A percentile compares a stretch with the other conserved stretches of the same genome.
Evolutionary conservation across 2,797 vertebrate genomes (phyloP).

Genomic region (Pipistrellus nathusii): DNA sequence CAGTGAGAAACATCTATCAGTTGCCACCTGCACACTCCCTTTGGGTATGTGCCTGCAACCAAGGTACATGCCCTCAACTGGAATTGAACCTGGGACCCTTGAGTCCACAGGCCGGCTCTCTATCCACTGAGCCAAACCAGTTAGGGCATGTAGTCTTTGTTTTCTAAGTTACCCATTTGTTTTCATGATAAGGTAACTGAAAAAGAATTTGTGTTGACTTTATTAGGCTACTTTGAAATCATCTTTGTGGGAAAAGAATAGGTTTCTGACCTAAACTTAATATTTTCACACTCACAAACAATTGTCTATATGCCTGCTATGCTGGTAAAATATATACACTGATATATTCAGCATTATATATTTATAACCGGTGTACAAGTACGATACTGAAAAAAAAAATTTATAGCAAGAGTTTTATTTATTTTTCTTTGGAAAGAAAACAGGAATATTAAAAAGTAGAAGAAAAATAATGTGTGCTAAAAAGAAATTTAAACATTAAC

Average conservation of each 20-base stretch:
- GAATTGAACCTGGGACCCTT: too few species aligned
- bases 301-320: background rate
- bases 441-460: background rate
- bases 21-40: too few species aligned
- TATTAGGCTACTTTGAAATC: background rate
- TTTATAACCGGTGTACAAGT: background rate
- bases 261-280: constrained; percentile 21
- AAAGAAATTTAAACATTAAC: background rate
- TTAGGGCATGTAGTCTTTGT: background rate
- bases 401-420: background rate
- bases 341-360: background rate
- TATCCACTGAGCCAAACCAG: too few species aligned
- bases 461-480: background rate
- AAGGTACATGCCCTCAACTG: too few species aligned
- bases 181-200: background rate
- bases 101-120: too few species aligned
- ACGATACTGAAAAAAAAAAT: constrained; percentile 2
- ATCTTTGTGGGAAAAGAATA: background rate
- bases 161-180: constrained; percentile 31
- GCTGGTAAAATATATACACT: background rate
- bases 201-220: background rate
- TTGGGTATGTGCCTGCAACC: too few species aligned
- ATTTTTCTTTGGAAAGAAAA: constrained; percentile 9
- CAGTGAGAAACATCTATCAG: too few species aligned
- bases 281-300: background rate